Conservation (phyloP, 2,888 invertebrate species). For the Tricholauxania praeusta region DNA sequence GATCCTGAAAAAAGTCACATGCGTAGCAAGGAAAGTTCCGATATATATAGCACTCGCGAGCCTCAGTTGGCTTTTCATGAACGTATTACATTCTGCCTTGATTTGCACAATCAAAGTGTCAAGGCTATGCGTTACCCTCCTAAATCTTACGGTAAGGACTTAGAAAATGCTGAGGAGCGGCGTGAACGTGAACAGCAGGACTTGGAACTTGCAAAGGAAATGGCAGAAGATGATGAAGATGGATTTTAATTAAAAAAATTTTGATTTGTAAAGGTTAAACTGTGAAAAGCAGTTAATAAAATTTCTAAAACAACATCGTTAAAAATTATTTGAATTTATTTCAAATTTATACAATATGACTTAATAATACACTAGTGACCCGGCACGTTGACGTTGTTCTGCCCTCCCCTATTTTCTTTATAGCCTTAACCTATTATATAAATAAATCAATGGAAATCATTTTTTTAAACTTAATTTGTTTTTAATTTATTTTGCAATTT, state of each 20-base stretch:
- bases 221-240: constrained; percentile 99
- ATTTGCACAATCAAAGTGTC: constrained; percentile 98
- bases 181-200: constrained; percentile 98
- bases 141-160: constrained; percentile 97
- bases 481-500: too few species aligned
- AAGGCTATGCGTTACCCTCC: constrained; percentile 99
- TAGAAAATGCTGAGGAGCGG: constrained; percentile 97
- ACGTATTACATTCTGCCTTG: constrained; percentile 96
- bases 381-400: too few species aligned
- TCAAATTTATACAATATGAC: too few species aligned
- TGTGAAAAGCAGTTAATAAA: too few species aligned
- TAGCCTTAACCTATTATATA: too few species aligned
- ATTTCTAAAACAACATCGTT: too few species aligned
- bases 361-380: too few species aligned
- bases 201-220: constrained; percentile 98
- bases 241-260: constrained; percentile 71
- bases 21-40: constrained; percentile 97
- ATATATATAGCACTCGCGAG: constrained; percentile 96
- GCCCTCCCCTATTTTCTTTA: too few species aligned
- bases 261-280: too few species aligned
- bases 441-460: too few species aligned
- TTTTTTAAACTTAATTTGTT: too few species aligned
- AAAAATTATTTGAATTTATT: too few species aligned
- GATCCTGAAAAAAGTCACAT: constrained; percentile 97
- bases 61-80: constrained; percentile 97